These are phyloP conservation scores for Nebria salina DNA, from an alignment of 2,888 invertebrate genomes.

Conservation along the genomic window DNA sequence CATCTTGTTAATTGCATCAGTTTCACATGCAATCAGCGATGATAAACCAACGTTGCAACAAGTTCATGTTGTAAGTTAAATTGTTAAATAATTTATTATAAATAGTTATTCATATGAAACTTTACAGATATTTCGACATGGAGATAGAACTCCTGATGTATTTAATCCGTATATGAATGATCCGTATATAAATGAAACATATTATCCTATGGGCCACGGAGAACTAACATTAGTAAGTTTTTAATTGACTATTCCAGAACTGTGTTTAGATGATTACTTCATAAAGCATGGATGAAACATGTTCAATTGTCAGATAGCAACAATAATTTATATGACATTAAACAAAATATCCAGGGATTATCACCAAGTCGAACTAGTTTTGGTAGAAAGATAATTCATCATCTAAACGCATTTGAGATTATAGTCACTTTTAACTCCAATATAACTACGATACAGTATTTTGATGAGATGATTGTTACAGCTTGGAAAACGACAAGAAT, in stretches of 20 bases:
- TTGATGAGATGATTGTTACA: neutral
- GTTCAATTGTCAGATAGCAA: too few species aligned
- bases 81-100: neutral
- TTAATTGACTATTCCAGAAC: neutral
- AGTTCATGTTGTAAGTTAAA: slow-evolving; percentile 33
- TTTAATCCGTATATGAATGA: slow-evolving; percentile 60
- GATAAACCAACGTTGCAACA: slow-evolving; percentile 27
- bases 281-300: neutral
- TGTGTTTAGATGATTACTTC: slow-evolving; percentile 25
- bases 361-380: too few species aligned
- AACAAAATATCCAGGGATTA: neutral
- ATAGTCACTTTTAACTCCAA: too few species aligned
- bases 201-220: slow-evolving; percentile 67
- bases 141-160: slow-evolving; percentile 56
- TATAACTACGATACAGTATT: too few species aligned
- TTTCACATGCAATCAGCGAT: neutral
- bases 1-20: neutral
- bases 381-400: too few species aligned
- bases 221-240: slow-evolving; percentile 65
- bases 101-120: neutral
- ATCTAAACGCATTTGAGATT: too few species aligned
- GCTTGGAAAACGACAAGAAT: slow-evolving; percentile 70
- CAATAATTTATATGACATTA: neutral
- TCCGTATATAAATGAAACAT: slow-evolving; percentile 60
- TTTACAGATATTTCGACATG: slow-evolving; percentile 64